phyloP scores from a whole-genome alignment of 2,113 vertebrate species.

The Microtus richardsoni region DNA sequence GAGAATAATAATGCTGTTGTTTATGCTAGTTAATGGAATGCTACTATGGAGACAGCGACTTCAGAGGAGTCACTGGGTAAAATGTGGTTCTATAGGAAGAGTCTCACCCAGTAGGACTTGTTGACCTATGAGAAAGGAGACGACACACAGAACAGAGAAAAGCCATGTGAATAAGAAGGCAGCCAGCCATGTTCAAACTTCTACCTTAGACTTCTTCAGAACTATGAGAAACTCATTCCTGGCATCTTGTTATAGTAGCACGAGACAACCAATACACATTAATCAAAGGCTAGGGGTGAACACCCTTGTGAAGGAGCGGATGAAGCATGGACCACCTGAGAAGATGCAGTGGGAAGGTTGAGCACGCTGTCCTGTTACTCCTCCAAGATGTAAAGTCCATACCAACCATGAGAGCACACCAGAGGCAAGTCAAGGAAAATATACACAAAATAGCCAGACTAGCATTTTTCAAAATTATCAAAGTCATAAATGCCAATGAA shows the following conservation, averaged over 20 bases:
- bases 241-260: not conserved
- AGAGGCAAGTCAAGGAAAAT: not conserved
- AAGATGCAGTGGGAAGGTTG: not conserved
- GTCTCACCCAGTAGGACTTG: not conserved
- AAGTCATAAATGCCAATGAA: not conserved
- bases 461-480: not conserved
- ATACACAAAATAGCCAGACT: not conserved
- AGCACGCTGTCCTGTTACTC: not conserved
- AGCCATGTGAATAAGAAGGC: not conserved
- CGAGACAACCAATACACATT: not conserved
- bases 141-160: no score
- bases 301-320: not conserved
- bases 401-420: not conserved
- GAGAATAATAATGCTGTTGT: not conserved
- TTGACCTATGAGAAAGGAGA: not conserved
- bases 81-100: not conserved
- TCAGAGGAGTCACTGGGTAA: not conserved
- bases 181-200: not conserved
- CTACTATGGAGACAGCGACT: not conserved
- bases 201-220: not conserved
- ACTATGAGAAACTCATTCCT: not conserved
- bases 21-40: not conserved
- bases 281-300: not conserved
- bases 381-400: not conserved
- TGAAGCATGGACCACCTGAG: not conserved